These are phyloP conservation scores for Ceratosolen fusciceps DNA, from an alignment of 1,140 invertebrate species.

Conservation along the genomic window DNA sequence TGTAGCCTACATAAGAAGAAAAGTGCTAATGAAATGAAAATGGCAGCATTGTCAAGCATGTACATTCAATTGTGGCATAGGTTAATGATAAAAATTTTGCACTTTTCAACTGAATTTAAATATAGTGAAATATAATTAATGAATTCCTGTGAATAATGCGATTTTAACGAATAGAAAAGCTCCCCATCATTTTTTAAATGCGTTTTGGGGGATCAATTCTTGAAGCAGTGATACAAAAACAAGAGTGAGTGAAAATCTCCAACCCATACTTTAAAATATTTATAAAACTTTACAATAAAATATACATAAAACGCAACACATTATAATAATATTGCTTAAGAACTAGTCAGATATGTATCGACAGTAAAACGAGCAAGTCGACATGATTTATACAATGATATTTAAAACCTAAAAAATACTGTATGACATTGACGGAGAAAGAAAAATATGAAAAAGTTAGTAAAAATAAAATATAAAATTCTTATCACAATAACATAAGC, in stretches of 20 bases:
- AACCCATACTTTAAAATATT: no score
- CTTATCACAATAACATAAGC: neutral
- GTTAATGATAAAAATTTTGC: neutral
- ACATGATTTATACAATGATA: neutral
- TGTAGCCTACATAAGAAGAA: neutral
- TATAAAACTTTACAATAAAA: no score
- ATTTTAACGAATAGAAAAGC: no score
- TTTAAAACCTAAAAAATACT: conserved; percentile 2
- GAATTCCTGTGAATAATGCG: no score
- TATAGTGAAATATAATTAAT: no score
- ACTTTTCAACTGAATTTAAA: neutral
- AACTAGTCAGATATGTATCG: neutral
- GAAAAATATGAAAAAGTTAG: neutral
- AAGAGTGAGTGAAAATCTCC: no score
- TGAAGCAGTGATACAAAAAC: no score
- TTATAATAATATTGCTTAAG: neutral
- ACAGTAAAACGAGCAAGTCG: no score
- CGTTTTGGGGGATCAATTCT: no score
- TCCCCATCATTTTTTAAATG: no score
- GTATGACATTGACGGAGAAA: neutral
- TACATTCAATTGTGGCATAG: neutral
- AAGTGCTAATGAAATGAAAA: neutral
- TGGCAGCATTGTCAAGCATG: neutral
- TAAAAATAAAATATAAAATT: neutral
- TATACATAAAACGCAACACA: no score